A percentile compares a stretch with the other conserved stretches of the same genome.
Evolutionary conservation across 1,140 invertebrate genomes (phyloP).

Genomic region (Pogonomyrmex barbatus): DNA sequence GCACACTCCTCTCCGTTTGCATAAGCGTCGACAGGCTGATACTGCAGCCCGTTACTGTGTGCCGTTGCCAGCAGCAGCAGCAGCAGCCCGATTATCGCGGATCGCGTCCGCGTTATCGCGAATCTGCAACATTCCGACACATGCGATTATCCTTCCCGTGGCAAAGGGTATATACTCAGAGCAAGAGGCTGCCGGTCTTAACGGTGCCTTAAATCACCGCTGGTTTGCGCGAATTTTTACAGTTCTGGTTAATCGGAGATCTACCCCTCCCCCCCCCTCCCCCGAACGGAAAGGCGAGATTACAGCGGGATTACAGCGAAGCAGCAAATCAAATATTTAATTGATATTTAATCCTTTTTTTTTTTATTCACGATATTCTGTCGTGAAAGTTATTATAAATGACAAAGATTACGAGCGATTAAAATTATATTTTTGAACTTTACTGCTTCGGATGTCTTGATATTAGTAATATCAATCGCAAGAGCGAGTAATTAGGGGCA

Average conservation of each 20-base stretch:
- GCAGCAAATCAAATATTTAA: background rate
- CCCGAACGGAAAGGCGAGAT: background rate
- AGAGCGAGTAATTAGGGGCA: background rate
- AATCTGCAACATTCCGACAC: slow-evolving; percentile 70
- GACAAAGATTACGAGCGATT: too few relatives aligned
- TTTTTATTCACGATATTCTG: background rate
- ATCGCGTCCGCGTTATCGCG: slow-evolving; percentile 68
- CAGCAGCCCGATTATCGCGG: slow-evolving; percentile 69
- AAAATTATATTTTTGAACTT: background rate
- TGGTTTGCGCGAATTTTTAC: background rate
- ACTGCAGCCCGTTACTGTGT: slow-evolving; percentile 77
- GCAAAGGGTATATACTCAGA: background rate
- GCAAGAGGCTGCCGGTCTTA: background rate
- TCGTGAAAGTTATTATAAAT: background rate
- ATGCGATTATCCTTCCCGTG: slow-evolving; percentile 45
- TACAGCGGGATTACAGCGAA: background rate
- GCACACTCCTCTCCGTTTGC: slow-evolving; percentile 90
- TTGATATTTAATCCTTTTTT: background rate
- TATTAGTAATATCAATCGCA: background rate
- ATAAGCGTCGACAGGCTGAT: slow-evolving; percentile 81
- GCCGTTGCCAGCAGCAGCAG: slow-evolving; percentile 62
- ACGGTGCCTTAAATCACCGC: slow-evolving; percentile 9
- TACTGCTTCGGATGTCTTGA: background rate
- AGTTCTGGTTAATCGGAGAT: background rate
- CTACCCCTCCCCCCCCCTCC: background rate